phyloP scores from a whole-genome alignment of 2,888 invertebrate species.

The Sabatieria punctata region DNA sequence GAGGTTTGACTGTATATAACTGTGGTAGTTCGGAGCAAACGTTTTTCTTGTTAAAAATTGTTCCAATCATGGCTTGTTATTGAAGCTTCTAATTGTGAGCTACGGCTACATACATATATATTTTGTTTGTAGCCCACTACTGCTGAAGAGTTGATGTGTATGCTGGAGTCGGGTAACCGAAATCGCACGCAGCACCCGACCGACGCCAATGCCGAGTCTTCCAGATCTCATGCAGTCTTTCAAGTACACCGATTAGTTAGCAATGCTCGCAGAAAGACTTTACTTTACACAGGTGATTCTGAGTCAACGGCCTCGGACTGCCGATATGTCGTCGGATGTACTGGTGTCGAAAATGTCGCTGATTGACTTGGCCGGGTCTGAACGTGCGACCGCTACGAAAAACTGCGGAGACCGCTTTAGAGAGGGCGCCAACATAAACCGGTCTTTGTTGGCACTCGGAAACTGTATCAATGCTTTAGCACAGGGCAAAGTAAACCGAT shows the following conservation, averaged over 20 bases:
- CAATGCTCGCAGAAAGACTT: background rate
- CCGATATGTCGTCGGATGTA: slow-evolving; percentile 42
- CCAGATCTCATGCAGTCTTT: slow-evolving; percentile 86
- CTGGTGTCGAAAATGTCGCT: slow-evolving; percentile 72
- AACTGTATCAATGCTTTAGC: slow-evolving; percentile 36
- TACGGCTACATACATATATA: too few relatives aligned
- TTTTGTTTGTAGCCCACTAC: slow-evolving; percentile 28
- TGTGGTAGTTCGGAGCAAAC: too few relatives aligned
- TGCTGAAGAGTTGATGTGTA: slow-evolving; percentile 47
- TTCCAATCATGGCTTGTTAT: too few relatives aligned
- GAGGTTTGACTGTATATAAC: too few relatives aligned
- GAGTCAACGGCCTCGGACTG: slow-evolving; percentile 36
- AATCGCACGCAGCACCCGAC: slow-evolving; percentile 83
- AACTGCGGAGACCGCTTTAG: slow-evolving; percentile 51
- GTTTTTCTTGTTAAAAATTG: too few relatives aligned
- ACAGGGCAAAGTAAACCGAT: slow-evolving; percentile 25
- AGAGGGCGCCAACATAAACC: slow-evolving; percentile 84
- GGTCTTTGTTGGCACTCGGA: slow-evolving; percentile 67
- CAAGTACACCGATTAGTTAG: slow-evolving; percentile 43
- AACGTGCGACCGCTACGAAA: slow-evolving; percentile 69
- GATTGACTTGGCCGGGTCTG: slow-evolving; percentile 86
- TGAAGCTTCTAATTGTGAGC: too few relatives aligned
- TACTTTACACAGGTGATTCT: slow-evolving; percentile 38
- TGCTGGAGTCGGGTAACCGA: slow-evolving; percentile 62
- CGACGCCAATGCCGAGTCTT: slow-evolving; percentile 82